These are phyloP conservation scores for Salarias fasciatus DNA, from an alignment of 2,797 vertebrate genomes.

Conservation along the genomic window DNA sequence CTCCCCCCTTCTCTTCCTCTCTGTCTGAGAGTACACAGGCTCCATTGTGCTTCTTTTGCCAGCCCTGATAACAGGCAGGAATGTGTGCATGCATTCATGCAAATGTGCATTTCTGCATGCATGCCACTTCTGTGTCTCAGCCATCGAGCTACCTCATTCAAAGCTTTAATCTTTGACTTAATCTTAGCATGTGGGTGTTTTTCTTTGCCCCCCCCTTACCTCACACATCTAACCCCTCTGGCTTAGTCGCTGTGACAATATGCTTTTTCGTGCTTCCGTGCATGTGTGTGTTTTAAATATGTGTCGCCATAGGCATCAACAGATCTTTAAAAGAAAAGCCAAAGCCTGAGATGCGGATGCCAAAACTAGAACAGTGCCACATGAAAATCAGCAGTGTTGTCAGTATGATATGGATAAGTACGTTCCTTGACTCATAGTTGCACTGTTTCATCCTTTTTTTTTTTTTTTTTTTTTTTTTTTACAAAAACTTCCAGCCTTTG, in stretches of 20 bases:
- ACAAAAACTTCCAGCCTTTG: not conserved
- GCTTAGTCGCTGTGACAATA: constrained; percentile 29
- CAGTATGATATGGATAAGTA: not conserved
- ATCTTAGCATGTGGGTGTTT: constrained; percentile 38
- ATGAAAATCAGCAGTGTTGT: constrained; percentile 5
- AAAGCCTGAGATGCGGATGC: constrained; percentile 35
- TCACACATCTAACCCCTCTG: constrained; percentile 27
- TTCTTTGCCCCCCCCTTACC: constrained; percentile 1
- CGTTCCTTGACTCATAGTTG: constrained; percentile 1
- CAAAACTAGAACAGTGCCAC: constrained; percentile 28
- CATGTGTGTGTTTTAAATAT: constrained; percentile 12
- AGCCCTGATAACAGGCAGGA: constrained; percentile 42
- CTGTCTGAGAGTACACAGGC: constrained; percentile 69
- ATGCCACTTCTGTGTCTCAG: constrained; percentile 2
- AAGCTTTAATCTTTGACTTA: constrained; percentile 28
- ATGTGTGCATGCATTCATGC: constrained; percentile 42
- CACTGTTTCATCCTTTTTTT: too few relatives aligned
- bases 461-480: too few relatives aligned
- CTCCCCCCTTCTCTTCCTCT: constrained; percentile 58
- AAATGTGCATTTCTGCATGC: constrained; percentile 35
- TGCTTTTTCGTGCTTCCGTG: constrained; percentile 22
- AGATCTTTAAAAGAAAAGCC: constrained; percentile 43
- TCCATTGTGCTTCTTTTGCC: constrained; percentile 62
- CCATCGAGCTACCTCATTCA: not conserved
- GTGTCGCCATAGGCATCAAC: constrained; percentile 47